Evolutionary conservation across 2,113 vertebrate species (phyloP).

Genomic region (Paralichthys olivaceus): DNA sequence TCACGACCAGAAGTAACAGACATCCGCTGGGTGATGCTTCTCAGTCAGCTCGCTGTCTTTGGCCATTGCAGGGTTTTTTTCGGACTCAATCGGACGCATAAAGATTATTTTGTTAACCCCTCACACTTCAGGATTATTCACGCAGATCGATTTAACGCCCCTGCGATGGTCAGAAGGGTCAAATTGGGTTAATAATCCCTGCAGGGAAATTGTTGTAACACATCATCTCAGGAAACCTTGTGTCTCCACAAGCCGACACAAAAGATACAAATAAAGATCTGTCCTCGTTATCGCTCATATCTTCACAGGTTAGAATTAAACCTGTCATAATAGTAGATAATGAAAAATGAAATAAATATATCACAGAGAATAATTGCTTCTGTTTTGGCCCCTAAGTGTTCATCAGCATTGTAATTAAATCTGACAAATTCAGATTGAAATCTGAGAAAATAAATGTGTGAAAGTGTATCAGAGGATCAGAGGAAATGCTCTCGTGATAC

Average conservation of each 20-base stretch:
- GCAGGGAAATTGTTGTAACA: neutral
- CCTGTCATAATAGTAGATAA: neutral
- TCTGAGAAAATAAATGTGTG: conserved; percentile 10
- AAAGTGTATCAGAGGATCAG: conserved; percentile 14
- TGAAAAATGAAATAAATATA: neutral
- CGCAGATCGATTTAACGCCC: too few relatives aligned
- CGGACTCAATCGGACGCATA: too few relatives aligned
- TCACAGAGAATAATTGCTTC: conserved; percentile 25
- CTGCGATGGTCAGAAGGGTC: too few relatives aligned
- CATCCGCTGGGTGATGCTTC: too few relatives aligned
- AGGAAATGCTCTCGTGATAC: conserved; percentile 1
- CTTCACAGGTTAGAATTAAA: conserved; percentile 18
- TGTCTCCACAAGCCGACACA: too few relatives aligned
- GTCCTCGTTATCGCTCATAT: neutral
- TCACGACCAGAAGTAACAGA: too few relatives aligned
- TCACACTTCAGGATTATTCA: too few relatives aligned
- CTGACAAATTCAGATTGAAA: conserved; percentile 44
- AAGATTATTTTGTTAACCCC: too few relatives aligned
- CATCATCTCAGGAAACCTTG: too few relatives aligned
- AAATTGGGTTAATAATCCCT: conserved; percentile 43
- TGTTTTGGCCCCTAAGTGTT: conserved; percentile 7
- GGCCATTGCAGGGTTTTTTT: too few relatives aligned
- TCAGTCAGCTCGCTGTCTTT: too few relatives aligned
- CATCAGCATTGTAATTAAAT: conserved; percentile 15
- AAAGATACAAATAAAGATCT: neutral